phyloP scores from a whole-genome alignment of 2,888 invertebrate genomes.

The Philereme vetulata region DNA sequence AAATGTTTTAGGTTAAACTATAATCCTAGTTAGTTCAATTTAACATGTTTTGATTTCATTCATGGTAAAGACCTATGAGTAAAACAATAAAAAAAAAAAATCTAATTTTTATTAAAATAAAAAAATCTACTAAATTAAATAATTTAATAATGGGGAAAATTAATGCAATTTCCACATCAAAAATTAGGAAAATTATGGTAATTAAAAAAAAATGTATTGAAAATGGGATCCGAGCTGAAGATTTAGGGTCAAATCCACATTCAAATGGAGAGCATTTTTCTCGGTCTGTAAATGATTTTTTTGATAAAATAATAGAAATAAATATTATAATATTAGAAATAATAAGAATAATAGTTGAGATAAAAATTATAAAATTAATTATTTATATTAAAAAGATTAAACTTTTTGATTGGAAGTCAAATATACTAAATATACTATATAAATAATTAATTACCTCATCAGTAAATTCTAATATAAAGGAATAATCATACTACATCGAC shows the following conservation, averaged over 20 bases:
- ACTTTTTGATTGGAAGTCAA: conserved; percentile 89
- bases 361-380: conserved; percentile 71
- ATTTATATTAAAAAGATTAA: conserved; percentile 84
- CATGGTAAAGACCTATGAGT: conserved; percentile 71
- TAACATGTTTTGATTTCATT: conserved; percentile 74
- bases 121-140: conserved; percentile 59
- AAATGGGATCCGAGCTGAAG: conserved; percentile 66
- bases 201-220: conserved; percentile 86
- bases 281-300: conserved; percentile 84
- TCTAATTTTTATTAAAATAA: conserved; percentile 58
- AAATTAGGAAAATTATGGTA: conserved; percentile 88
- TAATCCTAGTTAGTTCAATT: conserved; percentile 71
- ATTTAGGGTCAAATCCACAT: conserved; percentile 73
- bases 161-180: conserved; percentile 88
- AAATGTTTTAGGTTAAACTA: conserved; percentile 73
- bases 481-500: conserved; percentile 70
- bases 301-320: conserved; percentile 77
- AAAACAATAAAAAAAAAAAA: conserved; percentile 80
- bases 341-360: conserved; percentile 60
- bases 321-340: conserved; percentile 78
- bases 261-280: conserved; percentile 87
- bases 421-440: conserved; percentile 88
- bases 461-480: conserved; percentile 85
- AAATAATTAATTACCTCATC: conserved; percentile 87
- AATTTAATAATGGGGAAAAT: conserved; percentile 83